Evolutionary conservation across 2,113 vertebrate genomes (phyloP).

Genomic region (Triplophysa dalaica): DNA sequence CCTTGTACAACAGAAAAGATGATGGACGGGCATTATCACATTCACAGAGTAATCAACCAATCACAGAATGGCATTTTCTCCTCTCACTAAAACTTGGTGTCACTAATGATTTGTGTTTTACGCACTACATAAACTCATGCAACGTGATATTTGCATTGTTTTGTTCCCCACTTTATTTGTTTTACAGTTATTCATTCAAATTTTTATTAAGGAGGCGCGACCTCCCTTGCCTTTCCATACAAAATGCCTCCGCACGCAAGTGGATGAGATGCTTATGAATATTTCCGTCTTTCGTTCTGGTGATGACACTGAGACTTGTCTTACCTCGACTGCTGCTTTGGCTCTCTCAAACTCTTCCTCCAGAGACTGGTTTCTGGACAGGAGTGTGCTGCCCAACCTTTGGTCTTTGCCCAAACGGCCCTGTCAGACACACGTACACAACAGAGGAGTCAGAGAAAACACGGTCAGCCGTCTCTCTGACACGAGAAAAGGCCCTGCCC

Average conservation of each 20-base stretch:
- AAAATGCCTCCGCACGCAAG: neutral
- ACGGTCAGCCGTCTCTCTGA: slow-evolving; percentile 64
- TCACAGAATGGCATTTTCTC: too few relatives aligned
- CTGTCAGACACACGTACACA: slow-evolving; percentile 70
- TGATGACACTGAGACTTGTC: slow-evolving; percentile 9
- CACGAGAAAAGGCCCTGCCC: slow-evolving; percentile 57
- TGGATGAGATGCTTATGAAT: neutral
- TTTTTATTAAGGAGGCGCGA: too few relatives aligned
- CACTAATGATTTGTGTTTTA: too few relatives aligned
- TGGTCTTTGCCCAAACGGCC: slow-evolving; percentile 86
- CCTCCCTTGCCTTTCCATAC: too few relatives aligned
- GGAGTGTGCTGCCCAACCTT: slow-evolving; percentile 84
- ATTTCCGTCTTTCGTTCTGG: neutral
- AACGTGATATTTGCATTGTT: too few relatives aligned
- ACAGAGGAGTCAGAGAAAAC: slow-evolving; percentile 55
- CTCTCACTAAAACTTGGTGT: too few relatives aligned
- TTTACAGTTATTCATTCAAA: too few relatives aligned
- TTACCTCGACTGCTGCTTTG: slow-evolving; percentile 98
- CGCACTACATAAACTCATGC: too few relatives aligned
- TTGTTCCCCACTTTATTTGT: too few relatives aligned
- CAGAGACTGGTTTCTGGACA: slow-evolving; percentile 95
- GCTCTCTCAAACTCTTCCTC: slow-evolving; percentile 99
- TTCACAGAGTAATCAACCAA: too few relatives aligned
- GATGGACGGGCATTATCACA: too few relatives aligned
- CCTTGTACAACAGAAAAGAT: too few relatives aligned